Base-by-base conservation (phyloP, 2,888 invertebrate species). In the Caenorhabditis sp. region DNA sequence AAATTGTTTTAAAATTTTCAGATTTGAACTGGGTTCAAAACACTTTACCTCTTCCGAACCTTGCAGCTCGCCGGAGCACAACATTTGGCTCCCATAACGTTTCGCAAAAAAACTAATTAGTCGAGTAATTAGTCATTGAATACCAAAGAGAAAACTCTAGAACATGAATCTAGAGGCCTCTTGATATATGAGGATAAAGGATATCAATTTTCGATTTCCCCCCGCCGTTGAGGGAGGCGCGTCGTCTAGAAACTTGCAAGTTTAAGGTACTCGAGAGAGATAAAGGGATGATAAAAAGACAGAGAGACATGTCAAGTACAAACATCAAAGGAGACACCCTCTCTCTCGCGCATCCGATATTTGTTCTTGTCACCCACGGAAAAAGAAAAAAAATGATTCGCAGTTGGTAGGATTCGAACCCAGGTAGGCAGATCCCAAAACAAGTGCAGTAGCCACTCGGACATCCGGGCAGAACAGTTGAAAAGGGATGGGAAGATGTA, bases 351-450 rank as follows among this genome's bases (percentile, higher is more conserved):
- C 49, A 49, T 49, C 49, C 49, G 14, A 2, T 70, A 35, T 70
- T 70, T 70, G 69, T 35, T 58, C 56, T 69, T 54, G 22, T 66
- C 66, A 51, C 51, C 24, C 24, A n/a, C 19, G 24, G 5, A 44
- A 10, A 47, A 59, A 12, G 28, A 2, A n/a, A 35, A 75, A 68
- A 75, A 58, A 41, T 16, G 68, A 68, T 88, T 87, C 89, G 89
- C 88, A 89, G 87, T 85, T 85, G 85, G 88, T 88, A 89, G 89
- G 89, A 88, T 88, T 89, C 89, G 89, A 89, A 89, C 89, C 89
- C 88, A 88, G 88, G 89, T 88, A 88, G 89, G 89, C 89, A 89
- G 82, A 88, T 88, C 89, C 89, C 89, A 89, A 87, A 86, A 87
- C 88, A 87, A 88, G 86, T 87, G 87, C 88, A 87, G 87, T 87